Evolutionary conservation across 2,888 invertebrate genomes (phyloP).

Genomic region (Rhodophaea formosa): DNA sequence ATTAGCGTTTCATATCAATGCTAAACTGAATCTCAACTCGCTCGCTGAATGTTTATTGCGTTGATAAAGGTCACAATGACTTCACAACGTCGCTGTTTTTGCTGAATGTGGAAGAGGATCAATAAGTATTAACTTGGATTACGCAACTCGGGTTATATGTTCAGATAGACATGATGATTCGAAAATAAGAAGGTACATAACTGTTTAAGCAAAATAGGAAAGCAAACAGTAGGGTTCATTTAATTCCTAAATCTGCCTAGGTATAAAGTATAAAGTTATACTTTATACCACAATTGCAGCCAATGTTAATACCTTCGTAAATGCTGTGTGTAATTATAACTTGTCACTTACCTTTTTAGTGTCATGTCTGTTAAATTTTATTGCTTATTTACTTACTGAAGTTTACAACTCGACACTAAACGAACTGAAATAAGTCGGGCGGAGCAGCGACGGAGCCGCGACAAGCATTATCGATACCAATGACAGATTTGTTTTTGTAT

Average conservation of each 20-base stretch:
- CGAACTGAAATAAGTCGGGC: not conserved
- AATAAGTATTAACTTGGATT: not conserved
- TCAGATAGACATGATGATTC: not conserved
- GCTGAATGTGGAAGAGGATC: not conserved
- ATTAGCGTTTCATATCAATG: constrained; percentile 39
- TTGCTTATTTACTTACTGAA: not conserved
- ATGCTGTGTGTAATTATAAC: too few species aligned
- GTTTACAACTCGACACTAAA: not conserved
- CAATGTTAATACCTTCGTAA: too few species aligned
- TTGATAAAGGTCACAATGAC: constrained; percentile 14
- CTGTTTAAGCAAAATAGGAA: too few species aligned
- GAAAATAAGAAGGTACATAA: too few species aligned
- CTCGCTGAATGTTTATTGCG: constrained; percentile 17
- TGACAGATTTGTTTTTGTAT: constrained; percentile 16
- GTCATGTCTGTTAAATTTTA: not conserved
- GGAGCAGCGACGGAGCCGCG: not conserved
- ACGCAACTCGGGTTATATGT: not conserved
- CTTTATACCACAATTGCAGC: too few species aligned
- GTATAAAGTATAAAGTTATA: too few species aligned
- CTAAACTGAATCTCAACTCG: constrained; percentile 24
- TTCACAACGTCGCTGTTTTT: not conserved
- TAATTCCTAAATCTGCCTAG: too few species aligned
- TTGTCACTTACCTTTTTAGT: not conserved
- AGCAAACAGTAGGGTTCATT: too few species aligned
- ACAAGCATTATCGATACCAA: not conserved